Evolutionary conservation across 1,140 invertebrate species (phyloP).

Genomic region (Polypedilum pembai): DNA sequence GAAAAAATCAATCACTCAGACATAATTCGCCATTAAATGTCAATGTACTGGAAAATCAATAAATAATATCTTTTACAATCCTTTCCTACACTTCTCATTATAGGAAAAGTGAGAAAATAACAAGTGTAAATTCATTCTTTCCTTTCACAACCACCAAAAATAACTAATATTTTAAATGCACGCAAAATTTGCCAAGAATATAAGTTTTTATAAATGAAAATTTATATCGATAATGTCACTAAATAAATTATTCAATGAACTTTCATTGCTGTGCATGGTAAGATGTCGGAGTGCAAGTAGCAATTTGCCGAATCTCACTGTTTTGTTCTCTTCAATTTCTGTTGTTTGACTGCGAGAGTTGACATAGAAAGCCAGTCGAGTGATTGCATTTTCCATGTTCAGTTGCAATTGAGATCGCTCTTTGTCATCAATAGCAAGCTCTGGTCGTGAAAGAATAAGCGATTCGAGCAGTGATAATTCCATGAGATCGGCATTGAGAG

Average conservation of each 20-base stretch:
- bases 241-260: constrained; percentile 37
- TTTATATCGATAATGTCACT: constrained; percentile 34
- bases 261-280: constrained; percentile 38
- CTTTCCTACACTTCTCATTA: too few species aligned
- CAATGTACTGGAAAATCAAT: too few species aligned
- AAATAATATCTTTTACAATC: too few species aligned
- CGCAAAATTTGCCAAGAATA: too few species aligned
- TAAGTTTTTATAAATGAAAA: not conserved
- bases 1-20: too few species aligned
- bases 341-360: too few species aligned
- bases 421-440: constrained; percentile 36
- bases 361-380: constrained; percentile 39
- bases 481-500: constrained; percentile 48
- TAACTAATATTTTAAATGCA: too few species aligned
- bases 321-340: too few species aligned
- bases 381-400: constrained; percentile 37
- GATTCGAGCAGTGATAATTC: constrained; percentile 58
- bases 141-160: too few species aligned
- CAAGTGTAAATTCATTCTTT: too few species aligned
- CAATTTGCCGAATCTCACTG: constrained; percentile 38
- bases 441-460: constrained; percentile 46
- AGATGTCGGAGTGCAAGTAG: constrained; percentile 37
- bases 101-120: too few species aligned
- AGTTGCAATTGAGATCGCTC: constrained; percentile 36
- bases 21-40: too few species aligned